Evolutionary conservation across 2,797 vertebrate genomes (phyloP), one percentile per base, ranked within the genome.

Genomic region (Muraenolepis orangiensis): DNA sequence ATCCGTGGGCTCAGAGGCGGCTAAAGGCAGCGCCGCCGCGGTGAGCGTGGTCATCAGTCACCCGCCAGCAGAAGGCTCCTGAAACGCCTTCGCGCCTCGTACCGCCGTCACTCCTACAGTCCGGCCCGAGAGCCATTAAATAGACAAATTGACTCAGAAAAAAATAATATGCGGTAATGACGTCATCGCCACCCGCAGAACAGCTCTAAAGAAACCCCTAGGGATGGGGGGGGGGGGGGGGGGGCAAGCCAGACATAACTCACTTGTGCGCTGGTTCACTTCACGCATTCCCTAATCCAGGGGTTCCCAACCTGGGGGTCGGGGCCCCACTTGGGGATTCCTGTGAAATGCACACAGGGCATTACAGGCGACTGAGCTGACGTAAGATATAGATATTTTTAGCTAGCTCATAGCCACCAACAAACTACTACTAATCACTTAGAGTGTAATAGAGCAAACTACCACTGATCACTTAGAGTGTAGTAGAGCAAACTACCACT

Each of bases 11-110:
- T 78, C 80, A 83, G 84, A 83, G 79, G 82, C 81, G 74, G 74
- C 88, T 89, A 88, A 90, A 90, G 57, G 57, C 57, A 61, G 57
- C 6, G 51, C 51, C 86, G 69, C 73, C 73, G 73, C 82, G 83
- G 77, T 68, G 76, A 86, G 80, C 61, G 82, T 74, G 40, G 77
- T 78, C 87, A 85, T 87, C 84, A 74, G 83, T 89, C 90, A 86
- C 78, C 69, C 72, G 80, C 81, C 69, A 74, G 80, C 81, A 87
- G 88, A 84, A 85, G 82, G 85, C 81, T 80, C 71, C 81, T 0
- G 70, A 87, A 79, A 74, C 78, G 82, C 80, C 90, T 91, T 92
- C 88, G n/a, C 20, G 46, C 20, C 20, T 57, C 16, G 46, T 13
- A 26, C 57, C 12, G 57, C 57, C 26, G 57, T 61, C 57, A 61